Base-by-base conservation (phyloP, 2,888 invertebrate genomes). In the Sesia apiformis region DNA sequence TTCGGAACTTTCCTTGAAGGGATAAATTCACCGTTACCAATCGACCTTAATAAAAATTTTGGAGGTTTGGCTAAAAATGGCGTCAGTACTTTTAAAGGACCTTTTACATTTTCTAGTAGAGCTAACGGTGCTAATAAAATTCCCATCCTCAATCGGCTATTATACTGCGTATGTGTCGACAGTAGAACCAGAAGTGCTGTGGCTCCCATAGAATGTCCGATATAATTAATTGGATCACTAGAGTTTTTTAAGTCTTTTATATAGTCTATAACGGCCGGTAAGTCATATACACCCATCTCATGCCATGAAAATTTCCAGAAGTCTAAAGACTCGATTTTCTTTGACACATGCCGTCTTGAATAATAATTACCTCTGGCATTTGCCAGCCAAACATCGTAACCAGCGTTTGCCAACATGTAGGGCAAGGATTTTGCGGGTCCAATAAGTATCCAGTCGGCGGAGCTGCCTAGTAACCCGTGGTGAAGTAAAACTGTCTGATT, bases 321-420 rank as follows among this genome's bases (percentile, higher is more conserved):
- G 4, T 66, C 61, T 3, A 58, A 52, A 3, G 71, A 69, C 40
- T 76, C 66, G 0, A 71, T 58, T 4, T 65, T 62, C 54, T 62
- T 62, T 6, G 63, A 57, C 3, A 64, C 54, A 58, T 84, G 83
- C 4, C 72, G 75, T 49, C 78, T 72, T 0, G 83, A 85, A 58
- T 84, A 85, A 57, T 73, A 72, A 57, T 82, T 85, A 0, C 86
- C 85, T 69, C 84, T 74, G 0, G 82, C 77, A 52, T 91, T 91
- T 5, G 81, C 78, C 90, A 81, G 90, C 95, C 86, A 95, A 3
- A 91, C 91, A 55, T 91, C 91, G 58, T 89, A 91, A 0, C 91
- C 91, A 3, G 76, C 76, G 58, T 93, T 82, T 78, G 90, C 83
- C 78, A 95, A 58, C 3, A 81, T 60, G 54, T 84, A 85, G 0